Evolutionary conservation across 2,888 invertebrate genomes (phyloP).

Genomic region (Aspidiotus destructor): DNA sequence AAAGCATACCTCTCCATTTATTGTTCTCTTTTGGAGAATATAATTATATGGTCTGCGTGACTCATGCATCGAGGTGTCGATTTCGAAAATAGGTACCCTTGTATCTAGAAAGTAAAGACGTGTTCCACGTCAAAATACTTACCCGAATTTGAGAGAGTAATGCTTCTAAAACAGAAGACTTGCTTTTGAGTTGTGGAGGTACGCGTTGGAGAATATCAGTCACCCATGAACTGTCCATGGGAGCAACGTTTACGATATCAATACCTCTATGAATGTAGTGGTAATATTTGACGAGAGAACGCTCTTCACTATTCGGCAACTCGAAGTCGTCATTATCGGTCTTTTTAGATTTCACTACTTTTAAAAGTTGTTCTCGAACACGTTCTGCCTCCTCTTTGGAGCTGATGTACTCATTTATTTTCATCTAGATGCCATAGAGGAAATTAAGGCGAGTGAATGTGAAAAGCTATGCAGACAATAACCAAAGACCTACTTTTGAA

Average conservation of each 20-base stretch:
- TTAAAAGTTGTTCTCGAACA: conserved; percentile 17
- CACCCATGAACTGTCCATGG: conserved; percentile 65
- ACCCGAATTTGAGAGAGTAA: conserved; percentile 16
- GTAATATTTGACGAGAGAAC: conserved; percentile 68
- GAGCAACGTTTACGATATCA: conserved; percentile 79
- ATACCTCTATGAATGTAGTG: conserved; percentile 85
- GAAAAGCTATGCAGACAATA: too few relatives aligned
- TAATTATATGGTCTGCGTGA: too few relatives aligned
- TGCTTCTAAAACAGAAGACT: not conserved
- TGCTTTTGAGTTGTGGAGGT: conserved; percentile 50
- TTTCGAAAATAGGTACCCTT: too few relatives aligned
- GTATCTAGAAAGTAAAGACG: too few relatives aligned
- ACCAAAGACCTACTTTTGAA: not conserved
- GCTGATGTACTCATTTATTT: conserved; percentile 5
- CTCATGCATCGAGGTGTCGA: too few relatives aligned
- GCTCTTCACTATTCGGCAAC: conserved; percentile 55
- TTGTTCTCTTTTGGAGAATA: too few relatives aligned
- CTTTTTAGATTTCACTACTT: conserved; percentile 7
- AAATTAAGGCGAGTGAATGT: not conserved
- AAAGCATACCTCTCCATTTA: too few relatives aligned
- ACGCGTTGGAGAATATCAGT: conserved; percentile 57
- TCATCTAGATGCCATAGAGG: not conserved
- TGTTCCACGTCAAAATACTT: not conserved
- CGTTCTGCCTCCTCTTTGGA: conserved; percentile 7
- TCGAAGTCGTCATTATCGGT: conserved; percentile 40